A percentile compares a stretch with the other conserved stretches of the same genome.
Evolutionary conservation across 2,113 vertebrate species (phyloP).

Genomic region (Pseudonaja textilis): DNA sequence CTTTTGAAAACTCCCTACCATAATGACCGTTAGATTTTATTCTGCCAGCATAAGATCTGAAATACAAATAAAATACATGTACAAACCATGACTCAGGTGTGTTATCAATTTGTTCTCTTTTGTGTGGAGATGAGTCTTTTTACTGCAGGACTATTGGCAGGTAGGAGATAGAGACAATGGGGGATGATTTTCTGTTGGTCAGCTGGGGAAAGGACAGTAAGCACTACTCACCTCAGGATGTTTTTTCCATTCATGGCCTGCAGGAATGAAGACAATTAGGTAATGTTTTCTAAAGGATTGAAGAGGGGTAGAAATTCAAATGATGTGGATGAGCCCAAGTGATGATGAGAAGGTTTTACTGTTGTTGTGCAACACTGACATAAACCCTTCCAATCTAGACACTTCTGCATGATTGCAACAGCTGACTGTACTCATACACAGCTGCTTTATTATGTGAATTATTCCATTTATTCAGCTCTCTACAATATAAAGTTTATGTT

Average conservation of each 20-base stretch:
- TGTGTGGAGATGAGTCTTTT: neutral
- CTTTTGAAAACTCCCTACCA: neutral
- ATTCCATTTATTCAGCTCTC: neutral
- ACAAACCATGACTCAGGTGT: neutral
- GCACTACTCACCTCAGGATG: neutral
- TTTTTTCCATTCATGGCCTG: neutral
- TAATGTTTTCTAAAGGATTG: neutral
- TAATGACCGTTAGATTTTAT: neutral
- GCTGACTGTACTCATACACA: neutral
- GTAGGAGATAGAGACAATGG: neutral
- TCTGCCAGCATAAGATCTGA: neutral
- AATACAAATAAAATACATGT: neutral
- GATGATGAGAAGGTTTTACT: neutral
- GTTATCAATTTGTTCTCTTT: neutral
- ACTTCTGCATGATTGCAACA: neutral
- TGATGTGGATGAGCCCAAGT: neutral
- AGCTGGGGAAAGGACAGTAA: neutral
- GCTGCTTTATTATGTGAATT: neutral
- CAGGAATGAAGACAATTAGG: neutral
- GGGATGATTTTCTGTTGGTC: neutral
- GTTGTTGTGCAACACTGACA: neutral
- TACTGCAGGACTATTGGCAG: neutral
- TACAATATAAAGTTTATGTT: neutral
- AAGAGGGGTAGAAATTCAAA: neutral
- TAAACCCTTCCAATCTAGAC: neutral